Evolutionary conservation across 2,888 invertebrate species (phyloP).

Genomic region (Oxyteleia sp.): DNA sequence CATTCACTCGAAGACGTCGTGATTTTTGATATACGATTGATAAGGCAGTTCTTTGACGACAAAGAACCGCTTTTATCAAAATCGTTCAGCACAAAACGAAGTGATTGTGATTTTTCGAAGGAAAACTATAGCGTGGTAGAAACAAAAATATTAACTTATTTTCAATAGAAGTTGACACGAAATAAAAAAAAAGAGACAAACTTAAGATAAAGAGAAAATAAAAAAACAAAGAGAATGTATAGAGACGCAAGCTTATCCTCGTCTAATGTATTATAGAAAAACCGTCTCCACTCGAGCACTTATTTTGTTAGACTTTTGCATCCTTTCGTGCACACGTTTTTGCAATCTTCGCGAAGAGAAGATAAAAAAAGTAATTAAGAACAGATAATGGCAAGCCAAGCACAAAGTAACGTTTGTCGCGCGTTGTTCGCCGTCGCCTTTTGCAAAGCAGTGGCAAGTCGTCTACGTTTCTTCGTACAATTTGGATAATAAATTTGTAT

Average conservation of each 20-base stretch:
- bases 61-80: slow-evolving; percentile 19
- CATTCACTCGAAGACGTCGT: slow-evolving; percentile 1
- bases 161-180: slow-evolving; percentile 22
- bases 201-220: slow-evolving; percentile 1
- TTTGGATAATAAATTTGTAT: slow-evolving; percentile 31
- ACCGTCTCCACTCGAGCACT: slow-evolving; percentile 3
- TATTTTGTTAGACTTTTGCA: slow-evolving; percentile 20
- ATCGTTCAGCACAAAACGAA: slow-evolving; percentile 15
- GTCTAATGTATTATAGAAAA: slow-evolving; percentile 19
- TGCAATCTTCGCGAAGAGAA: slow-evolving; percentile 3
- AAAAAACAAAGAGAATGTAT: not conserved
- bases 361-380: not conserved
- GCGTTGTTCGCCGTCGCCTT: slow-evolving; percentile 21
- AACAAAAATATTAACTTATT: slow-evolving; percentile 24
- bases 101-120: slow-evolving; percentile 25
- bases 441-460: not conserved
- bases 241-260: slow-evolving; percentile 16
- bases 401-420: not conserved
- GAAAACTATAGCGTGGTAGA: slow-evolving; percentile 5
- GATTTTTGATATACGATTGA: slow-evolving; percentile 12
- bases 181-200: slow-evolving; percentile 1
- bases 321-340: not conserved
- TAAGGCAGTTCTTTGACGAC: not conserved
- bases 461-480: slow-evolving; percentile 13
- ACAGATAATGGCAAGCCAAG: not conserved